phyloP scores from a whole-genome alignment of 2,888 invertebrate species.

The Tineola bisselliella region DNA sequence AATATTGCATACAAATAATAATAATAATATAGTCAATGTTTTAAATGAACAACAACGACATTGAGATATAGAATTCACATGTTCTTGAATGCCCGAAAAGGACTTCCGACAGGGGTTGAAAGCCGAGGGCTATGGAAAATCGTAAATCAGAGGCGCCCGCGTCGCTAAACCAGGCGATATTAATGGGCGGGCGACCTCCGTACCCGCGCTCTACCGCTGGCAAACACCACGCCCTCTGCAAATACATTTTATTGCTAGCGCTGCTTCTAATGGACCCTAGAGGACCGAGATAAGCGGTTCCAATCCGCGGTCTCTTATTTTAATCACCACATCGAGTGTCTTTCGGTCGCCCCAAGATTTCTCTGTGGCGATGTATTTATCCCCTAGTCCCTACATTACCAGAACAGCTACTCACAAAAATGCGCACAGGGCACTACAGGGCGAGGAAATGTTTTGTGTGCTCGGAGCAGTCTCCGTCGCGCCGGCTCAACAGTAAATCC shows the following conservation, averaged over 20 bases:
- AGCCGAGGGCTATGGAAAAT: conserved; percentile 8
- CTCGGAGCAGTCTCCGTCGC: conserved; percentile 1
- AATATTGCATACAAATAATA: too few species aligned
- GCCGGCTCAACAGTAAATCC: conserved; percentile 13
- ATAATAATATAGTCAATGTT: too few species aligned
- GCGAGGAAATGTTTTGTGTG: conserved; percentile 13
- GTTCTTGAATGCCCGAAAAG: conserved; percentile 1
- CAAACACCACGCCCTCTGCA: conserved; percentile 15
- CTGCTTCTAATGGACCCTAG: conserved; percentile 15
- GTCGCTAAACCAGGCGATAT: conserved; percentile 15
- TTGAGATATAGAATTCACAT: not conserved
- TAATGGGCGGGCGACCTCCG: conserved; percentile 17
- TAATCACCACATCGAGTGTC: conserved; percentile 9
- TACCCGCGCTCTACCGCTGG: not conserved
- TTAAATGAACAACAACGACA: too few species aligned
- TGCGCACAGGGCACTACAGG: conserved; percentile 9
- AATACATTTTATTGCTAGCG: conserved; percentile 17
- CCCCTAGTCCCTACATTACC: not conserved
- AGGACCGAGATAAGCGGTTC: conserved; percentile 12
- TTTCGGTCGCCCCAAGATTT: not conserved
- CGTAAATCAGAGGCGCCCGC: conserved; percentile 16
- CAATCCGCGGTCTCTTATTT: conserved; percentile 6
- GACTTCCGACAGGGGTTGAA: conserved; percentile 11
- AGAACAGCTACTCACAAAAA: conserved; percentile 6
- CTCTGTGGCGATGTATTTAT: not conserved